Base-by-base conservation (phyloP, 2,113 vertebrate species). In the Saimiri boliviensis region DNA sequence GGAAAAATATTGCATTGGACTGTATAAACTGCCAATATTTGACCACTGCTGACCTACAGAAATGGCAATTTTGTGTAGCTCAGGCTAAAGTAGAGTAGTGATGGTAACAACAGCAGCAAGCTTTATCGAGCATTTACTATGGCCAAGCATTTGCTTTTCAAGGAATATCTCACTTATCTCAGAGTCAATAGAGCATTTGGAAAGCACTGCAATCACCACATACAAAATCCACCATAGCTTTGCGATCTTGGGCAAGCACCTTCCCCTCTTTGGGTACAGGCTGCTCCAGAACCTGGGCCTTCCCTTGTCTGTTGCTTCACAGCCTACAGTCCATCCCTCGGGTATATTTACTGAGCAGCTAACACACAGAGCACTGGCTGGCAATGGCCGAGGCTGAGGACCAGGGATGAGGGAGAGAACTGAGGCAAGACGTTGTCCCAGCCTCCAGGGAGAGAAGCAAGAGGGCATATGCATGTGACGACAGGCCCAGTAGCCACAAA, bases 401-500 rank as follows among this genome's bases (percentile, higher is more conserved):
- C 20, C 6, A 6, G 40, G 6, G 37, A 47, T 1, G 3, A 37
- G 6, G 35, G 30, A 37, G 0, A 42, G 66, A 45, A 49, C 73
- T 14, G 27, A 54, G 42, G 40, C 10, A 37, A 49, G 40, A 45
- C 17, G 4, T 5, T 52, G 23, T 58, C 71, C 40, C 49, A n/a
- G 20, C 20, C 4, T 84, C 12, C 0, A 11, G 21, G 27, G 19
- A 56, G 30, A 40, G 13, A 42, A 23, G 13, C 7, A 6, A 58
- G 66, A 13, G 49, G 14, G 21, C 12, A 3, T 2, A 32, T 3
- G 20, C 20, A 12, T 0, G 5, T 73, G 49, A 82, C 1, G 23
- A 14, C 1, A 5, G 27, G 13, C 5, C 47, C 66, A 25, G 12
- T 19, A 47, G 25, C 27, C 74, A 25, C 16, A 81, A 9, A 25